Percentiles rank a stretch among this genome's conserved stretches.
These are phyloP conservation scores for Argyra leucocephala DNA, from an alignment of 2,888 invertebrate genomes.

Conservation along the genomic window DNA sequence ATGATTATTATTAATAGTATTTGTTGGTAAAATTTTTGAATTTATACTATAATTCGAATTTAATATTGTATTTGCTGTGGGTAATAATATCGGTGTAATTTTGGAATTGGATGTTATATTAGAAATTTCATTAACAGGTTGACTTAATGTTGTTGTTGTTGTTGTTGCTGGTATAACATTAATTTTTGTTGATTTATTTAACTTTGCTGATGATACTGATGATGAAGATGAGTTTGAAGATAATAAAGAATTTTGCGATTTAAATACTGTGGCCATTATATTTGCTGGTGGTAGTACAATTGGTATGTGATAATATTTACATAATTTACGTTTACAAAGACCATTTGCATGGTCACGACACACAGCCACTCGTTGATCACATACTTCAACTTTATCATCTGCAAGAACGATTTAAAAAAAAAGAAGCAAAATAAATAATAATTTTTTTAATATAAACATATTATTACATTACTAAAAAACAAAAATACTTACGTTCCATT, in stretches of 20 bases:
- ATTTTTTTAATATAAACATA: no score
- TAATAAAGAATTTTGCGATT: slow-evolving; percentile 29
- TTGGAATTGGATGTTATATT: no score
- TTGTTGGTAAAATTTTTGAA: neutral
- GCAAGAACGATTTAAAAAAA: slow-evolving; percentile 39
- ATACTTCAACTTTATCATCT: slow-evolving; percentile 92
- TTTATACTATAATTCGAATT: neutral
- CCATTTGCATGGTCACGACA: slow-evolving; percentile 93
- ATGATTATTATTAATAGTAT: slow-evolving; percentile 24
- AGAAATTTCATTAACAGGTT: slow-evolving; percentile 9
- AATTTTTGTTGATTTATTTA: slow-evolving; percentile 26
- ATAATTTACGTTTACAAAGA: slow-evolving; percentile 83
- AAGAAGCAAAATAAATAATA: no score
- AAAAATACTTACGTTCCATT: slow-evolving; percentile 73
- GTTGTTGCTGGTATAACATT: slow-evolving; percentile 16
- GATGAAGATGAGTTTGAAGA: slow-evolving; percentile 24
- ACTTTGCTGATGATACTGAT: slow-evolving; percentile 24
- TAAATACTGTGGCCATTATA: slow-evolving; percentile 55
- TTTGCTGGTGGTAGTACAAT: slow-evolving; percentile 78
- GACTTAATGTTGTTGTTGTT: slow-evolving; percentile 25
- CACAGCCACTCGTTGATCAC: slow-evolving; percentile 89
- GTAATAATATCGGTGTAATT: neutral
- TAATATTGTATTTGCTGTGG: neutral
- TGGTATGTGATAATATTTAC: slow-evolving; percentile 97
- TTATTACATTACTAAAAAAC: no score